These are phyloP conservation scores for Brienomyrus brachyistius DNA, from an alignment of 2,113 vertebrate species.

Conservation along the genomic window DNA sequence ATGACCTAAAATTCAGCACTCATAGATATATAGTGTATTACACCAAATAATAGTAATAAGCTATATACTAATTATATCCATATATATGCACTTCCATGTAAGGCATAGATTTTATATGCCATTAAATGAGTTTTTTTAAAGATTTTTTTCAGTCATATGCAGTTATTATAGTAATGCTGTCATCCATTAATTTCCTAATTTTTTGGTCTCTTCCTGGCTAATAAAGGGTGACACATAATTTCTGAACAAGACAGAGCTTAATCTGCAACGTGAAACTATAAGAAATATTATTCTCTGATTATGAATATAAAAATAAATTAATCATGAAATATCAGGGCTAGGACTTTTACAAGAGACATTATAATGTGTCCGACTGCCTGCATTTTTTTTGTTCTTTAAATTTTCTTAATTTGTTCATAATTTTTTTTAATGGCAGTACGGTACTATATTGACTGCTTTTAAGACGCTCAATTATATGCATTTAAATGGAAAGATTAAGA, in stretches of 20 bases:
- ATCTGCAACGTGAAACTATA: constrained; percentile 17
- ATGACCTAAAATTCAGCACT: background rate
- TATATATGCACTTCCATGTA: background rate
- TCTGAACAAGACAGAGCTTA: background rate
- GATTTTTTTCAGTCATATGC: background rate
- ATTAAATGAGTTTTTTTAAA: background rate
- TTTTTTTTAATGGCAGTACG: constrained; percentile 17
- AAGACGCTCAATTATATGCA: constrained; percentile 19
- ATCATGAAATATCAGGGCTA: constrained; percentile 23
- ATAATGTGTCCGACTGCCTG: constrained; percentile 10
- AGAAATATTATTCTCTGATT: constrained; percentile 22
- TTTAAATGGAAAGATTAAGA: constrained; percentile 13
- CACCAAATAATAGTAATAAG: background rate
- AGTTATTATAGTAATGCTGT: background rate
- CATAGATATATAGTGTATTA: background rate
- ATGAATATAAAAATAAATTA: constrained; percentile 26
- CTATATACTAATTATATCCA: background rate
- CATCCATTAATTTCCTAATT: background rate
- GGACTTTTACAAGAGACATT: constrained; percentile 17
- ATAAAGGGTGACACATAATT: background rate
- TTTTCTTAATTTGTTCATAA: background rate
- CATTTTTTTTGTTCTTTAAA: constrained; percentile 8
- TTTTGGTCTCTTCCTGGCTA: background rate
- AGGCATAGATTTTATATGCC: background rate
- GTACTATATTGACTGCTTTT: constrained; percentile 6